Evolutionary conservation across 2,797 vertebrate species (phyloP), one percentile per base, ranked within the genome.

Genomic region (Diplodus sargus): DNA sequence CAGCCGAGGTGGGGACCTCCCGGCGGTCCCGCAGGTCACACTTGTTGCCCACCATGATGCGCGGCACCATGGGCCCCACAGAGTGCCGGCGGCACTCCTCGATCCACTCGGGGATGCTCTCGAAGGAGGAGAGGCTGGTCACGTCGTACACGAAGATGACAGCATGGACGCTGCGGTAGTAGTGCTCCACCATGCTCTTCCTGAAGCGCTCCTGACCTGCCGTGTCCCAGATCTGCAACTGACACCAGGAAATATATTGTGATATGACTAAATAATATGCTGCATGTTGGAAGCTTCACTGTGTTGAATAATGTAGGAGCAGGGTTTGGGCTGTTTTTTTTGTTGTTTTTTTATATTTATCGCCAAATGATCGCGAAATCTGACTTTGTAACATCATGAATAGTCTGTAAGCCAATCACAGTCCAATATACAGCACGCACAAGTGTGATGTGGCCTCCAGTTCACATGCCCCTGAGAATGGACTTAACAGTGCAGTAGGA

Each of bases 181-280:
- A 96, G 83, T 96, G 95, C 79, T 95, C 94, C 89, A 95, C 95
- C 95, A 96, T 96, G 89, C 95, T 95, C 85, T 94, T 95, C 71
- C 95, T 86, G 89, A 96, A 96, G 12, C 95, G 94, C 89, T 96
- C 95, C 85, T 96, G 95, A 48, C 95, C 95, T 0, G 95, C 95
- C 0, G 95, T 96, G 89, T 96, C 95, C 95, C 95, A 96, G 74
- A 96, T 95, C 93, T 96, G 95, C 85, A 96, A 74, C 95, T 96
- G 86, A 81, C 47, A 85, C 30, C 48, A 85, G 3, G 70, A 39
- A 66, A 56, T 12, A 82, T 1, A 78, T n/a, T 60, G 0, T 23
- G 4, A 57, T 17, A 8, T 9, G n/a, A 54, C 45, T 23, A 17
- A 42, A 57, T 22, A 5, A 57, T 22, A 18, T 43, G 34, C 10